Conservation (phyloP, 1,140 invertebrate species). For the Drosophila ironensis region DNA sequence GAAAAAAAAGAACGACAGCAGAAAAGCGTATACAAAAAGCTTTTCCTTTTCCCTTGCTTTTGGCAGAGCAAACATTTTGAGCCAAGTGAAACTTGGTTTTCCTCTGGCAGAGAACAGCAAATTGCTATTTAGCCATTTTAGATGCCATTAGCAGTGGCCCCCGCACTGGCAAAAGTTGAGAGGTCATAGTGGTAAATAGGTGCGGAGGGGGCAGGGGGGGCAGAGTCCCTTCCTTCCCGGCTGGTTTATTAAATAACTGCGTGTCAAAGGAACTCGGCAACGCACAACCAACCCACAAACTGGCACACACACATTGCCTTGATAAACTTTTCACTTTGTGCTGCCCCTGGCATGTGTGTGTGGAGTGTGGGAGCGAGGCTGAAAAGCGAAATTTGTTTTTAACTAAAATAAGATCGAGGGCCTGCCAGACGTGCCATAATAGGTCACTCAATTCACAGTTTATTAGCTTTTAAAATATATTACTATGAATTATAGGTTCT, state of each 20-base stretch:
- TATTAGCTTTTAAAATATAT: no score
- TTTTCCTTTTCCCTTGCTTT: conserved; percentile 28
- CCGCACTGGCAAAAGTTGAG: conserved; percentile 11
- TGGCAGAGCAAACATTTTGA: conserved; percentile 45
- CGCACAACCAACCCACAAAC: conserved; percentile 18
- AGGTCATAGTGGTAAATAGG: conserved; percentile 5
- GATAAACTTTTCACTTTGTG: conserved; percentile 43
- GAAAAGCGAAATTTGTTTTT: conserved; percentile 66
- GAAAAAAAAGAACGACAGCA: no score
- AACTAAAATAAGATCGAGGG: conserved; percentile 14
- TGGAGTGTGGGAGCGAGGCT: conserved; percentile 9
- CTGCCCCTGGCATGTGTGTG: neutral
- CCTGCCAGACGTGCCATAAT: neutral
- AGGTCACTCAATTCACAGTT: neutral
- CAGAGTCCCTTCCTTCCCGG: conserved; percentile 22
- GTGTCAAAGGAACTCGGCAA: conserved; percentile 60
- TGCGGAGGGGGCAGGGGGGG: neutral
- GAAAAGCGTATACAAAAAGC: conserved; percentile 8
- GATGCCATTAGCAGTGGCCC: conserved; percentile 66
- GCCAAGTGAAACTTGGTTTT: conserved; percentile 47
- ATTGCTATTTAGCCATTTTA: conserved; percentile 79
- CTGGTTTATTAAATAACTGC: conserved; percentile 76
- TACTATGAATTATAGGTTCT: no score
- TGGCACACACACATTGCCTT: conserved; percentile 38
- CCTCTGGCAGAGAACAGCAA: conserved; percentile 58